Conservation (phyloP, 1,140 invertebrate genomes). For the Euborellia annulipes region DNA sequence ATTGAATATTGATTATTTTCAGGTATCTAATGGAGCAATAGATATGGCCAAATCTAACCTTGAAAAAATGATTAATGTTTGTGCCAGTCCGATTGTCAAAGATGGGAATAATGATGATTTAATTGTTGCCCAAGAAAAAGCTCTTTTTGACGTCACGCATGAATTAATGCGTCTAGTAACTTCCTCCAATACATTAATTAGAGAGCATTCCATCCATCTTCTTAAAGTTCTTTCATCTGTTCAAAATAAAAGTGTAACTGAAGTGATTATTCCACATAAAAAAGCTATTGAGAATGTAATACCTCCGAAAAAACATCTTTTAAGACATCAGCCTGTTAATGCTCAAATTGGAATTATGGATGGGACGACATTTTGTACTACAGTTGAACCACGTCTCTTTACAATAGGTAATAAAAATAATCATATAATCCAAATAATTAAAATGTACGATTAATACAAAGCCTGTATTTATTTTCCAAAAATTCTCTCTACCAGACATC, state of each 20-base stretch:
- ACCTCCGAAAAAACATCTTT: constrained; percentile 83
- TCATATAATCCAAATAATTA: too few species aligned
- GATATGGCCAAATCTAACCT: constrained; percentile 87
- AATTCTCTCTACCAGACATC: too few species aligned
- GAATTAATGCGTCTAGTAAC: constrained; percentile 86
- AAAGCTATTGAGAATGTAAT: constrained; percentile 88
- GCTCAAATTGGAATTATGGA: constrained; percentile 95
- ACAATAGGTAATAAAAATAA: constrained; percentile 47
- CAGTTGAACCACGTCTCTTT: constrained; percentile 75
- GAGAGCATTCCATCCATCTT: constrained; percentile 85
- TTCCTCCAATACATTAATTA: constrained; percentile 75
- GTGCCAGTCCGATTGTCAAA: constrained; percentile 37
- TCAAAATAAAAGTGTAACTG: constrained; percentile 69
- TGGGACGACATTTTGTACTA: constrained; percentile 92
- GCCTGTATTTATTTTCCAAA: too few species aligned
- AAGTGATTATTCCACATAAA: constrained; percentile 89
- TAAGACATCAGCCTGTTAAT: constrained; percentile 85
- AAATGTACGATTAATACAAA: too few species aligned
- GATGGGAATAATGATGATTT: constrained; percentile 42
- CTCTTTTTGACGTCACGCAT: constrained; percentile 74
- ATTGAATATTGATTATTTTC: constrained; percentile 7
- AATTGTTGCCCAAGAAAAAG: constrained; percentile 60
- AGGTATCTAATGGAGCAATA: constrained; percentile 78
- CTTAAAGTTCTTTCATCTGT: constrained; percentile 68
- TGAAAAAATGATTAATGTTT: constrained; percentile 71